phyloP scores from a whole-genome alignment of 1,140 invertebrate species.

The Drosophila sp. region DNA sequence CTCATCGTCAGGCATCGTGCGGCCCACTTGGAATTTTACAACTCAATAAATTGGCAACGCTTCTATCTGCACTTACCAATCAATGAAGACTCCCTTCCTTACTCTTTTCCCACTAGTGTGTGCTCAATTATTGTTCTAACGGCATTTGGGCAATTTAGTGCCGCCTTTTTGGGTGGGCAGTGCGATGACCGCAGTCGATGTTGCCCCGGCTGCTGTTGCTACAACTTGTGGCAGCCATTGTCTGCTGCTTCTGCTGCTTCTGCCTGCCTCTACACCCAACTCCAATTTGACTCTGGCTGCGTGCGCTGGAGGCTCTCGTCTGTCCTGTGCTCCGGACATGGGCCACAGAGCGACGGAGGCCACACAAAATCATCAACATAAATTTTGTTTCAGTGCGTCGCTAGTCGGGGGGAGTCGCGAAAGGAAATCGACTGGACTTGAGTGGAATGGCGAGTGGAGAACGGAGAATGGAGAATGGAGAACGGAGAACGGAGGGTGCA shows the following conservation, averaged over 20 bases:
- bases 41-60: conserved; percentile 79
- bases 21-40: conserved; percentile 62
- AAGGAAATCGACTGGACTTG: too few relatives aligned
- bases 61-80: conserved; percentile 63
- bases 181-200: conserved; percentile 64
- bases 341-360: conserved; percentile 45
- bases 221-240: conserved; percentile 47
- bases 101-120: conserved; percentile 47
- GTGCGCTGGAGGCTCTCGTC: conserved; percentile 51
- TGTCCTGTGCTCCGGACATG: conserved; percentile 36
- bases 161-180: conserved; percentile 82
- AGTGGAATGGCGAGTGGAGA: too few relatives aligned
- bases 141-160: conserved; percentile 81
- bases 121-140: conserved; percentile 81
- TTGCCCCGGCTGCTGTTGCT: conserved; percentile 12
- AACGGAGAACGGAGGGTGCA: not conserved
- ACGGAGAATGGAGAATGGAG: not conserved
- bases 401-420: too few relatives aligned
- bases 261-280: conserved; percentile 49
- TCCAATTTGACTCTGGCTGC: conserved; percentile 65
- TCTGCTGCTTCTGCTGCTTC: conserved; percentile 45
- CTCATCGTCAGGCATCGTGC: not conserved
- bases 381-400: conserved; percentile 77
- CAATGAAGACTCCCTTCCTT: conserved; percentile 28
- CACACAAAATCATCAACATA: conserved; percentile 81